phyloP scores from a whole-genome alignment of 2,888 invertebrate species.

The Tanaodytes sp. region DNA sequence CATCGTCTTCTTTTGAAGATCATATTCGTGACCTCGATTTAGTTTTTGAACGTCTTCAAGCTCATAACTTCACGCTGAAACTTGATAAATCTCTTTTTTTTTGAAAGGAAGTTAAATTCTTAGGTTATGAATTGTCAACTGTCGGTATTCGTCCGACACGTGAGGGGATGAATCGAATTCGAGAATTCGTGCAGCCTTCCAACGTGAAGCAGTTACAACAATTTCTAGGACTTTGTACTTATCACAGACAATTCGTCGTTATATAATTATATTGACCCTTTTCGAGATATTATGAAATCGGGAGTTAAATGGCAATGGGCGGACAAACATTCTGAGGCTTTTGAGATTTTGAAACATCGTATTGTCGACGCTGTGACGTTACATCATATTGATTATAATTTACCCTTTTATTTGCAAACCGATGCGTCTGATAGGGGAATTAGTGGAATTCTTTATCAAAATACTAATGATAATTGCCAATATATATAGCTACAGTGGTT shows the following conservation, averaged over 20 bases:
- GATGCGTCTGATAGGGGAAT: slow-evolving; percentile 10
- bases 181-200: background rate
- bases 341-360: background rate
- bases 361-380: background rate
- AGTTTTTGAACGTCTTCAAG: slow-evolving; percentile 24
- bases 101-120: slow-evolving; percentile 15
- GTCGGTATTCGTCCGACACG: slow-evolving; percentile 23
- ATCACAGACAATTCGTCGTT: slow-evolving; percentile 8
- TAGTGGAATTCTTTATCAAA: slow-evolving; percentile 2
- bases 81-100: slow-evolving; percentile 56
- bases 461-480: background rate
- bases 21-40: background rate
- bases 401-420: slow-evolving; percentile 5
- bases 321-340: background rate
- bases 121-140: slow-evolving; percentile 31
- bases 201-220: slow-evolving; percentile 5
- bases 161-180: slow-evolving; percentile 49
- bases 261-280: slow-evolving; percentile 6
- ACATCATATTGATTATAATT: background rate
- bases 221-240: slow-evolving; percentile 9
- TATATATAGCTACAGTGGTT: background rate
- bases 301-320: slow-evolving; percentile 3
- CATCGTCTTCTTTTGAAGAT: slow-evolving; percentile 9
- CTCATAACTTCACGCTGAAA: slow-evolving; percentile 54
- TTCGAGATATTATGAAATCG: background rate